Evolutionary conservation across 2,888 invertebrate genomes (phyloP).

Genomic region (Limenitis arthemis): DNA sequence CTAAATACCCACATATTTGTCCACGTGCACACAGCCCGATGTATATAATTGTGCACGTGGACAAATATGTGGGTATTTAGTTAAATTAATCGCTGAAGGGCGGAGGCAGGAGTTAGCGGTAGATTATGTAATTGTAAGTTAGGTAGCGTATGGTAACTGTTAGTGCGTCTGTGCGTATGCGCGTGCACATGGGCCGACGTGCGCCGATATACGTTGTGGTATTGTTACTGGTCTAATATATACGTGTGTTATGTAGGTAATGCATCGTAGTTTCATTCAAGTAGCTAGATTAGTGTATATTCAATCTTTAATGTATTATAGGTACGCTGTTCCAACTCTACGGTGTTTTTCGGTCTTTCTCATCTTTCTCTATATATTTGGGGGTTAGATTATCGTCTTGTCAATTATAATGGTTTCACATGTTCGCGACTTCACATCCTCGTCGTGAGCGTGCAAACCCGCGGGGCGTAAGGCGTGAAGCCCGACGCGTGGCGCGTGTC

Average conservation of each 20-base stretch:
- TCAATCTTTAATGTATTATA: constrained; percentile 57
- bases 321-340: constrained; percentile 57
- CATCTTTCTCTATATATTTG: constrained; percentile 53
- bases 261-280: constrained; percentile 51
- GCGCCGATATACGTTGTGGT: constrained; percentile 32
- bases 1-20: no score
- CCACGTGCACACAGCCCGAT: no score
- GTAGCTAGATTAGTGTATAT: constrained; percentile 61
- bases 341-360: constrained; percentile 54
- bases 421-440: constrained; percentile 30
- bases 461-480: constrained; percentile 37
- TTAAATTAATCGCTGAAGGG: no score
- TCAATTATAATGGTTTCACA: constrained; percentile 52
- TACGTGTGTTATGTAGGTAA: constrained; percentile 64
- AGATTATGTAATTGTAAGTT: no score
- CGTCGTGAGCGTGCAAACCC: constrained; percentile 33
- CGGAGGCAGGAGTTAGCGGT: no score
- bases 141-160: no score
- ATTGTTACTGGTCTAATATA: constrained; percentile 49
- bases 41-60: no score
- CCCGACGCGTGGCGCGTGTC: constrained; percentile 23
- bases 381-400: constrained; percentile 63
- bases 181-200: no score
- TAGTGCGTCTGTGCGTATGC: no score
- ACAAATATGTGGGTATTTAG: no score